A percentile compares a stretch with the other conserved stretches of the same genome.
Evolutionary conservation across 2,888 invertebrate species (phyloP).

Genomic region (Caenorhabditis becei): DNA sequence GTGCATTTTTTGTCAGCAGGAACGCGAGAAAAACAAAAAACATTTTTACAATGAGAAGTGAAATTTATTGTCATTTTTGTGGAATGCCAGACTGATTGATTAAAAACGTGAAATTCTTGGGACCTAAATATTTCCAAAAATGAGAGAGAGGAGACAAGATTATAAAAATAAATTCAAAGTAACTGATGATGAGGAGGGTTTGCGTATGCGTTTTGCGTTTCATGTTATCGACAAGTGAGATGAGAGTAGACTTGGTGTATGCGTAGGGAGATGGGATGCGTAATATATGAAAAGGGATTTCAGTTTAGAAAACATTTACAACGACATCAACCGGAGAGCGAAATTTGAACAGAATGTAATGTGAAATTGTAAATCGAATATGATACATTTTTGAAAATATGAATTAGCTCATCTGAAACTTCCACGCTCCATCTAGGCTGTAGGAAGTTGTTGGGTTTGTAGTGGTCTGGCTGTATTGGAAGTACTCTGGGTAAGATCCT

Average conservation of each 20-base stretch:
- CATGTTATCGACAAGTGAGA: background rate
- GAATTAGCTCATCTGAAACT: slow-evolving; percentile 45
- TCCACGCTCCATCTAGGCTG: slow-evolving; percentile 44
- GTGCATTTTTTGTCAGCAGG: background rate
- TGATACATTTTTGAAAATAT: background rate
- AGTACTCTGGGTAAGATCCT: slow-evolving; percentile 56
- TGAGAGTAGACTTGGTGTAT: background rate
- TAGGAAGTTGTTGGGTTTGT: slow-evolving; percentile 24
- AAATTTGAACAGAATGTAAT: background rate
- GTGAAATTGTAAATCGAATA: background rate
- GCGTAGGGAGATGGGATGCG: background rate
- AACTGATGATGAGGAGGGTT: background rate
- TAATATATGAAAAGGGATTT: background rate
- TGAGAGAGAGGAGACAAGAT: background rate
- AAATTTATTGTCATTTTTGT: background rate
- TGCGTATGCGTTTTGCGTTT: background rate
- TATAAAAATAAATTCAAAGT: background rate
- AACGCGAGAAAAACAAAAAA: background rate
- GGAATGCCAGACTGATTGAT: background rate
- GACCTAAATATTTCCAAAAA: too few species aligned
- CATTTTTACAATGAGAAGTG: background rate
- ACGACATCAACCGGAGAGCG: slow-evolving; percentile 3
- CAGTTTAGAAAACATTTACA: background rate
- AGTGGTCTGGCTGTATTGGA: slow-evolving; percentile 43
- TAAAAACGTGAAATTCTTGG: background rate